Percentiles rank a stretch among this genome's conserved stretches.
Conservation (phyloP, 2,797 vertebrate genomes). For the Kryptolebias ocellatus region DNA sequence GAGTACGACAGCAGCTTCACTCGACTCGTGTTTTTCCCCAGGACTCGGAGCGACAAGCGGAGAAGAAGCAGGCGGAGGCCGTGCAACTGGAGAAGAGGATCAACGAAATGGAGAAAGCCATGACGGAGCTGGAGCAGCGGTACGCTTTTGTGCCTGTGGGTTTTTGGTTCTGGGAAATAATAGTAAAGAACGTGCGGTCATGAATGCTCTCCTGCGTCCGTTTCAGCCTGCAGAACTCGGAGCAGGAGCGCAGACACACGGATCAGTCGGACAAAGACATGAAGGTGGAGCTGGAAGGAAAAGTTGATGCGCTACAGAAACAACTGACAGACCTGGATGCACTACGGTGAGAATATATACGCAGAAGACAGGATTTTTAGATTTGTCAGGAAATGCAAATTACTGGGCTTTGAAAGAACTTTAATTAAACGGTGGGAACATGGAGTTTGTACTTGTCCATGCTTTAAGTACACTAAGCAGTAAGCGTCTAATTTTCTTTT, state of each 20-base stretch:
- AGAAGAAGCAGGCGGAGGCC: conserved; percentile 87
- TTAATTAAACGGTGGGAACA: background rate
- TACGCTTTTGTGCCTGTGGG: conserved; percentile 5
- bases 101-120: conserved; percentile 85
- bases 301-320: conserved; percentile 81
- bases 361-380: background rate
- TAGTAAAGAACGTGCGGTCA: background rate
- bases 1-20: background rate
- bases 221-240: conserved; percentile 86
- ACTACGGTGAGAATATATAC: conserved; percentile 80
- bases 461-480: background rate
- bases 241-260: conserved; percentile 79
- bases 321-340: conserved; percentile 88
- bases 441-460: background rate
- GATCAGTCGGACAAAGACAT: conserved; percentile 86
- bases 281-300: conserved; percentile 85
- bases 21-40: conserved; percentile 53
- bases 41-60: conserved; percentile 85
- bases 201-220: background rate
- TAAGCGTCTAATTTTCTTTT: background rate
- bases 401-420: no score
- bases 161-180: background rate
- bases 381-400: no score
- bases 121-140: conserved; percentile 89
- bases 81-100: conserved; percentile 88